Evolutionary conservation across 2,113 vertebrate species (phyloP).

Genomic region (Actenoides lindsayi): DNA sequence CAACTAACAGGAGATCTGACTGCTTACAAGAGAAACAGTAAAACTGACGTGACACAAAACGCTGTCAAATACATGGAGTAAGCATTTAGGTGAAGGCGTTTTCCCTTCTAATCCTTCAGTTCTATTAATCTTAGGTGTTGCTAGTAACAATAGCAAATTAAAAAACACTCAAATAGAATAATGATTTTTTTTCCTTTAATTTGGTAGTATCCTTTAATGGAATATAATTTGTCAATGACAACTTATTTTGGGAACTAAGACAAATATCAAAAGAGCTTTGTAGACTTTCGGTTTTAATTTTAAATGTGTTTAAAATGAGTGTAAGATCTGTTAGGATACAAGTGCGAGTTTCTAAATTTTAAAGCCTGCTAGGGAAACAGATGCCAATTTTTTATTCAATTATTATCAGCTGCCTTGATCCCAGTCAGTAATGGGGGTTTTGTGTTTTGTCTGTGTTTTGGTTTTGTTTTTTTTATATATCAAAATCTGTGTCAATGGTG

Average conservation of each 20-base stretch:
- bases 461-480: not conserved
- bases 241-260: not conserved
- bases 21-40: conserved; percentile 6
- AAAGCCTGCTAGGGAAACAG: not conserved
- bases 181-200: not conserved
- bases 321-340: not conserved
- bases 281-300: not conserved
- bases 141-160: not conserved
- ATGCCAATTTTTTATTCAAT: not conserved
- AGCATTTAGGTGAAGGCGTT: not conserved
- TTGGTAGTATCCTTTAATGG: not conserved
- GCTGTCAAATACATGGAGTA: not conserved
- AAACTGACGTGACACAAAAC: conserved; percentile 10
- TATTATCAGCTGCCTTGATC: not conserved
- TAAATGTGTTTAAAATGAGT: not conserved
- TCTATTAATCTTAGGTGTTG: not conserved
- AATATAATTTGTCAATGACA: not conserved
- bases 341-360: not conserved
- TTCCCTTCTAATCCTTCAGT: not conserved
- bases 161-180: not conserved
- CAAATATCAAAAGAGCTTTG: not conserved
- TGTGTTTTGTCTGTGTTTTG: not conserved
- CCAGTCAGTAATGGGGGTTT: not conserved
- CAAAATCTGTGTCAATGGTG: not conserved
- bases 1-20: not conserved